Conservation (phyloP, 2,888 invertebrate species). For the Megamerina dolium region DNA sequence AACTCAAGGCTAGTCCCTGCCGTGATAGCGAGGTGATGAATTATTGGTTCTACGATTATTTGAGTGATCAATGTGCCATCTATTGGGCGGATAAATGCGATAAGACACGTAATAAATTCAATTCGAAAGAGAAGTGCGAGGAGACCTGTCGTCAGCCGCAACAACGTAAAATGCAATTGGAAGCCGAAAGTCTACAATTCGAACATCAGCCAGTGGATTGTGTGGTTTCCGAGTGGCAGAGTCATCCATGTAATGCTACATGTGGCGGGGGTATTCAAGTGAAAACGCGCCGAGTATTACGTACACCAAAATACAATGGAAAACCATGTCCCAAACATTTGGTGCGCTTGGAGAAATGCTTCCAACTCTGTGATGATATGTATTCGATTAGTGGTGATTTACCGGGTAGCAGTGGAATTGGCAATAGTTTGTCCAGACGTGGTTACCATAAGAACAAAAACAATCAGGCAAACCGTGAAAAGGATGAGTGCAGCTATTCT, state of each 20-base stretch:
- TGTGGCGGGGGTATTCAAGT: slow-evolving; percentile 52
- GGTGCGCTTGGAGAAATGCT: slow-evolving; percentile 43
- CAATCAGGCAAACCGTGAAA: slow-evolving; percentile 23
- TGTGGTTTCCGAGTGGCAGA: slow-evolving; percentile 51
- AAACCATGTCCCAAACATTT: slow-evolving; percentile 53
- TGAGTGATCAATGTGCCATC: slow-evolving; percentile 65
- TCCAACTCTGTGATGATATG: slow-evolving; percentile 44
- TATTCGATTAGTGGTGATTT: slow-evolving; percentile 34
- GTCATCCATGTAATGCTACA: slow-evolving; percentile 50
- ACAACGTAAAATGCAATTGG: slow-evolving; percentile 32
- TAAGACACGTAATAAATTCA: slow-evolving; percentile 84
- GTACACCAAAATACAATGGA: slow-evolving; percentile 52
- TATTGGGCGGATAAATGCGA: slow-evolving; percentile 85
- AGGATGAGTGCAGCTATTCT: slow-evolving; percentile 56
- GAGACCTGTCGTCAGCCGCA: slow-evolving; percentile 54
- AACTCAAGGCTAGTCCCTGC: slow-evolving; percentile 65
- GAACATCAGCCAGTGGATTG: slow-evolving; percentile 48
- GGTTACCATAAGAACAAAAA: no score
- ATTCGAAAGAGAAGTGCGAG: slow-evolving; percentile 63
- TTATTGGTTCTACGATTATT: slow-evolving; percentile 79
- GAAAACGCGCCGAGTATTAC: slow-evolving; percentile 51
- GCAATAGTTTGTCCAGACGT: slow-evolving; percentile 11
- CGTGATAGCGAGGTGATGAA: slow-evolving; percentile 66
- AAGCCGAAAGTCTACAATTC: slow-evolving; percentile 28
- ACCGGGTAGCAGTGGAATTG: slow-evolving; percentile 1